Evolutionary conservation across 2,888 invertebrate species (phyloP).

Genomic region (Hermaeophaga mercurialis): DNA sequence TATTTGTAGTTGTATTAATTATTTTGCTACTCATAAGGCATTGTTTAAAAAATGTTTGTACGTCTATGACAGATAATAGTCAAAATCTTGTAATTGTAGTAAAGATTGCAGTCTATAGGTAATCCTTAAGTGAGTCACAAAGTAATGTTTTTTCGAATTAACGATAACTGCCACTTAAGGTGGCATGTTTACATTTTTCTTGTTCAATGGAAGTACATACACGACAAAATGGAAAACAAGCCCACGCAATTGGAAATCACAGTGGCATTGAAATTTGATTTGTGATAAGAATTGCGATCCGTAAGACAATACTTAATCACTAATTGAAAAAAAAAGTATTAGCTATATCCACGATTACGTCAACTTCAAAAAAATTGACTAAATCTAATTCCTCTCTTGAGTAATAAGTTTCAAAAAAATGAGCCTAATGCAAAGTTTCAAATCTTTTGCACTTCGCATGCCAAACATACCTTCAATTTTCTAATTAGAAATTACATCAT

Average conservation of each 20-base stretch:
- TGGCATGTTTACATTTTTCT: slow-evolving; percentile 12
- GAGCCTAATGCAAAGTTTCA: too few relatives aligned
- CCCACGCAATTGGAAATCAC: slow-evolving; percentile 12
- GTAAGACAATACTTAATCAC: slow-evolving; percentile 10
- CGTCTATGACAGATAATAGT: slow-evolving; percentile 1
- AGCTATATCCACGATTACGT: too few relatives aligned
- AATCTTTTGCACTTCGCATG: too few relatives aligned
- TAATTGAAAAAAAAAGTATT: slow-evolving; percentile 28
- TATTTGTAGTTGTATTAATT: too few relatives aligned
- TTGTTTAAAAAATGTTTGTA: neutral
- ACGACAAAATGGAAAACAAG: slow-evolving; percentile 10
- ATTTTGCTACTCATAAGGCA: too few relatives aligned
- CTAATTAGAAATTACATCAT: too few relatives aligned
- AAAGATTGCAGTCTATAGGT: slow-evolving; percentile 5
- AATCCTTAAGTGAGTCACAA: slow-evolving; percentile 11
- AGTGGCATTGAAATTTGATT: slow-evolving; percentile 13
- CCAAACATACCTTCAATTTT: too few relatives aligned
- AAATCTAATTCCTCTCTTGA: too few relatives aligned
- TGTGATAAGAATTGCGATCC: slow-evolving; percentile 3
- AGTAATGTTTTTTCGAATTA: slow-evolving; percentile 14
- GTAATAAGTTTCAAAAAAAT: too few relatives aligned
- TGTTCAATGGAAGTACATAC: slow-evolving; percentile 6
- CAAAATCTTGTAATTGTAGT: slow-evolving; percentile 8
- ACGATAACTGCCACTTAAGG: slow-evolving; percentile 17
- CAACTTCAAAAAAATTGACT: too few relatives aligned